A percentile compares a stretch with the other conserved stretches of the same genome.
Evolutionary conservation across 2,797 vertebrate genomes (phyloP).

Genomic region (Lepilemur septentrionalis): DNA sequence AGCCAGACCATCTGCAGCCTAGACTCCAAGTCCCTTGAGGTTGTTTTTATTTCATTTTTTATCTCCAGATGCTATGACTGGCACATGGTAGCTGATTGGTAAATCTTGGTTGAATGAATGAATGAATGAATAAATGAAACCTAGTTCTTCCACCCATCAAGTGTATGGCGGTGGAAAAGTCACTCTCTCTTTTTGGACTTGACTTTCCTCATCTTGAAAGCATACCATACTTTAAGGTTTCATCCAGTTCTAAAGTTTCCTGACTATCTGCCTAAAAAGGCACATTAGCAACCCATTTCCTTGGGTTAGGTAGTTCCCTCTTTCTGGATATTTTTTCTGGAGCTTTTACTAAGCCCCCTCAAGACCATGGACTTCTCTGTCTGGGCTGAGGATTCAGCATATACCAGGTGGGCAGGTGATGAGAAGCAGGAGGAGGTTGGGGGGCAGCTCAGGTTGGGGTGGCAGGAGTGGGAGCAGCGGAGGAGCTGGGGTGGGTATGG

Average conservation of each 20-base stretch:
- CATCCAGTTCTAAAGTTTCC: background rate
- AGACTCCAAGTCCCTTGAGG: background rate
- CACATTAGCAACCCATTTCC: background rate
- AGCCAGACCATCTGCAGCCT: background rate
- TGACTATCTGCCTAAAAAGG: background rate
- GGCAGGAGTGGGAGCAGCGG: no score
- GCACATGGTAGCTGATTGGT: background rate
- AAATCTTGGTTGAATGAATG: background rate
- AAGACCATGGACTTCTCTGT: background rate
- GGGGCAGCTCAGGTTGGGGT: no score
- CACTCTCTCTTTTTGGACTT: background rate
- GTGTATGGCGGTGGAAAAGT: rapidly evolving
- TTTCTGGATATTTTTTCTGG: background rate
- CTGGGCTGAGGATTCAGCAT: background rate
- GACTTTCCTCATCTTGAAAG: background rate
- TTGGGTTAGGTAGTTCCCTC: background rate
- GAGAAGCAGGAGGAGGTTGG: background rate
- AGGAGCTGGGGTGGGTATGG: background rate
- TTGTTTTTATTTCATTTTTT: background rate
- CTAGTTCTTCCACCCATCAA: background rate
- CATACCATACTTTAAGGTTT: background rate
- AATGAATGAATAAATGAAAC: background rate
- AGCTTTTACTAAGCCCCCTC: background rate
- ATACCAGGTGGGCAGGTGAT: background rate
- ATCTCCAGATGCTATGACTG: background rate